Percentiles rank a stretch among this genome's conserved stretches.
Conservation (phyloP, 2,113 vertebrate species). For the Brachionichthys hirsutus region DNA sequence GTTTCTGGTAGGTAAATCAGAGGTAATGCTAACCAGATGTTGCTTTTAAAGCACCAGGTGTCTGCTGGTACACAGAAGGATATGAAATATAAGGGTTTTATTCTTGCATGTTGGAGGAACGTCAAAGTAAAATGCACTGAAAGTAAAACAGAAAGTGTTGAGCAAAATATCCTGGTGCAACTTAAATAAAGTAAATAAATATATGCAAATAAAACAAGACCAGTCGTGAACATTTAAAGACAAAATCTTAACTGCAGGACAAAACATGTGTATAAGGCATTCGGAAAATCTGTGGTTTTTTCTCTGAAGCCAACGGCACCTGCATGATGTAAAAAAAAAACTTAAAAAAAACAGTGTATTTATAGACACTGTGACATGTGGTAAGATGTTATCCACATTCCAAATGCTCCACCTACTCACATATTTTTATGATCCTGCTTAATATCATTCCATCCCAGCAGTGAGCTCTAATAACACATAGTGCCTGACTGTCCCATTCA, state of each 20-base stretch:
- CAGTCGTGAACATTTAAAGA: too few relatives aligned
- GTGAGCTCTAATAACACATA: conserved; percentile 39
- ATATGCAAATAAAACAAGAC: too few relatives aligned
- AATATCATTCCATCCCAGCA: conserved; percentile 32
- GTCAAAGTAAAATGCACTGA: neutral
- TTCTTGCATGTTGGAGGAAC: neutral
- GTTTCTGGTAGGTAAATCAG: too few relatives aligned
- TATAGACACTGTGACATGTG: conserved; percentile 13
- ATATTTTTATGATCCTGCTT: conserved; percentile 25
- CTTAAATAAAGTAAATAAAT: too few relatives aligned
- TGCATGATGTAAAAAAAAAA: conserved; percentile 18
- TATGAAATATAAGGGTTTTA: too few relatives aligned
- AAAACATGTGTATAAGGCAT: conserved; percentile 30
- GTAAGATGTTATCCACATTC: conserved; percentile 47
- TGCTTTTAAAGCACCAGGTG: neutral
- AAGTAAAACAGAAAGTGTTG: neutral
- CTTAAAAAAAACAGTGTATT: conserved; percentile 15
- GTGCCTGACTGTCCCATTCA: conserved; percentile 23
- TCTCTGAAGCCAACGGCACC: conserved; percentile 15
- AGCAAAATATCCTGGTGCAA: too few relatives aligned
- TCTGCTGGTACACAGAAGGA: neutral
- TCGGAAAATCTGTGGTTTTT: conserved; percentile 42
- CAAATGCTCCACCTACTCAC: conserved; percentile 17
- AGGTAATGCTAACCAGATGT: too few relatives aligned
- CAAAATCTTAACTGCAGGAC: conserved; percentile 1